Evolutionary conservation across 2,113 vertebrate genomes (phyloP).

Genomic region (Cettia cetti): DNA sequence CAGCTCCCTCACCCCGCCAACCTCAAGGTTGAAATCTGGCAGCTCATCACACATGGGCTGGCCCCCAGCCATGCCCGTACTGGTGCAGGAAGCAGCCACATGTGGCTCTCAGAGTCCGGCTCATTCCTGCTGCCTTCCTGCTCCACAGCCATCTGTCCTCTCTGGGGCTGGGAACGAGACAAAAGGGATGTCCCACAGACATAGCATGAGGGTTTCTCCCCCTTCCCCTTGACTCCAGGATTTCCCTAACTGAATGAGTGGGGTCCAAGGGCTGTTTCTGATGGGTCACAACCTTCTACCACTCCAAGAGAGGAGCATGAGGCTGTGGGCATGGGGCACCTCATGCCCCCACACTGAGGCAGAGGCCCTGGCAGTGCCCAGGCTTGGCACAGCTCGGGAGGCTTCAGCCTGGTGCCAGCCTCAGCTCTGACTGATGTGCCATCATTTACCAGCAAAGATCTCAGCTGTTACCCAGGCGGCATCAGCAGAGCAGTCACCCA

Average conservation of each 20-base stretch:
- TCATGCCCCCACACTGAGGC: fast-evolving
- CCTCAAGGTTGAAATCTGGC: neutral
- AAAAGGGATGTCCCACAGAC: neutral
- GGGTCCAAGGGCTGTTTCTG: neutral
- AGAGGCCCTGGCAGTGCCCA: neutral
- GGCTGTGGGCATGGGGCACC: neutral
- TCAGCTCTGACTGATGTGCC: conserved; percentile 36
- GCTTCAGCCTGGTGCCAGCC: neutral
- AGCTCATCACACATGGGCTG: neutral
- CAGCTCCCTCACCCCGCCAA: neutral
- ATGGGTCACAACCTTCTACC: neutral
- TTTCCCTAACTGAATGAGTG: neutral
- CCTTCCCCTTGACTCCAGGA: neutral
- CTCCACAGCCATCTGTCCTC: neutral
- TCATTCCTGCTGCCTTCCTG: neutral
- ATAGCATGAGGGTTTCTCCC: fast-evolving
- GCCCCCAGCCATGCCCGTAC: neutral
- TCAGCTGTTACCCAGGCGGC: conserved; percentile 57
- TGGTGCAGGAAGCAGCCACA: neutral
- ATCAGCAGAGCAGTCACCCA: conserved; percentile 64
- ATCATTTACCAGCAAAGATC: conserved; percentile 47
- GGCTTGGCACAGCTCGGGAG: neutral
- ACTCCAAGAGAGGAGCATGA: fast-evolving
- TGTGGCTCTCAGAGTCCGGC: no score
- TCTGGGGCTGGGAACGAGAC: fast-evolving